Evolutionary conservation across 2,113 vertebrate genomes (phyloP).

Genomic region (Ictalurus furcatus): DNA sequence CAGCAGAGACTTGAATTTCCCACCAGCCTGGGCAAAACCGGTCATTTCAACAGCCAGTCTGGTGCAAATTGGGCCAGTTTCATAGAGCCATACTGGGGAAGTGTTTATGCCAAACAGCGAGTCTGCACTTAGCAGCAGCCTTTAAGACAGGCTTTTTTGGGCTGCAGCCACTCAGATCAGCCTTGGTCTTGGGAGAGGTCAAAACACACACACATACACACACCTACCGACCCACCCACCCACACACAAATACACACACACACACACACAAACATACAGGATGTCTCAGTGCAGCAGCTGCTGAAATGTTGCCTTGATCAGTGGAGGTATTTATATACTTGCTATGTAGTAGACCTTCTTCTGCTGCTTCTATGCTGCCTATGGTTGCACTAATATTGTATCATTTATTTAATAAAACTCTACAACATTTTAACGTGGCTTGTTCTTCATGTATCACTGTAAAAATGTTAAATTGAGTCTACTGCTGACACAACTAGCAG

Average conservation of each 20-base stretch:
- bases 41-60: conserved; percentile 35
- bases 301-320: conserved; percentile 11
- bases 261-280: not conserved
- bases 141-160: conserved; percentile 6
- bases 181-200: conserved; percentile 36
- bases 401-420: not conserved
- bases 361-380: not conserved
- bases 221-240: not conserved
- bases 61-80: conserved; percentile 17
- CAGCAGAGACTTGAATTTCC: conserved; percentile 38
- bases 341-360: not conserved
- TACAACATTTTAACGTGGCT: too few species aligned
- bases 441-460: not conserved
- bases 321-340: conserved; percentile 23
- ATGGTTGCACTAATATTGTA: not conserved
- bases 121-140: conserved; percentile 9
- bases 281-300: conserved; percentile 9
- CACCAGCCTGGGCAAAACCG: conserved; percentile 27
- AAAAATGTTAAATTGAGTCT: not conserved
- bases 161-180: conserved; percentile 5
- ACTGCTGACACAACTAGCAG: not conserved
- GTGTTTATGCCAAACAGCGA: conserved; percentile 32
- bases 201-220: not conserved
- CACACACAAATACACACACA: not conserved
- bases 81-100: conserved; percentile 21